phyloP scores from a whole-genome alignment of 2,888 invertebrate genomes.

The Mongoloraphidia duomilia region DNA sequence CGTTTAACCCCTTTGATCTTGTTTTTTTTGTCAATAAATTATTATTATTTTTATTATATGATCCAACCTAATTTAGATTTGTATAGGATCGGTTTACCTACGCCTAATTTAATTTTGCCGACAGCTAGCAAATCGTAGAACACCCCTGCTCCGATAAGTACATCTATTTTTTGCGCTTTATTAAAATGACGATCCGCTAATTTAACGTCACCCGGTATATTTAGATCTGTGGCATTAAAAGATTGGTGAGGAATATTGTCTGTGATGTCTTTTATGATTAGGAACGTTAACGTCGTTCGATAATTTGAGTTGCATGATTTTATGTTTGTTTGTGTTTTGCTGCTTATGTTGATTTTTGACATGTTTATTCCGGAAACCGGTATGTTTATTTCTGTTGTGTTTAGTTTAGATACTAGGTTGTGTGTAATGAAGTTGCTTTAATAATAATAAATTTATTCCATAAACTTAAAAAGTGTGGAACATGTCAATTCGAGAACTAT shows the following conservation, averaged over 20 bases:
- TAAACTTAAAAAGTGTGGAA: too few species aligned
- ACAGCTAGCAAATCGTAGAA: constrained; percentile 11
- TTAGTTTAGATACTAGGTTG: constrained; percentile 2
- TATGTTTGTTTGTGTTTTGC: constrained; percentile 5
- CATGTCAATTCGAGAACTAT: too few species aligned
- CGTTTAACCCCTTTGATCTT: too few species aligned
- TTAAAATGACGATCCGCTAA: constrained; percentile 13
- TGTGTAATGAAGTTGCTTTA: constrained; percentile 11
- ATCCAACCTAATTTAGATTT: constrained; percentile 14
- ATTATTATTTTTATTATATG: not conserved
- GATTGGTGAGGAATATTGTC: constrained; percentile 10
- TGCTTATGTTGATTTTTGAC: not conserved
- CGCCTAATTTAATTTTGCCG: constrained; percentile 5
- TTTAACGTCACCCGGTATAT: constrained; percentile 10
- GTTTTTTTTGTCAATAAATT: too few species aligned
- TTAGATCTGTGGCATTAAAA: constrained; percentile 7
- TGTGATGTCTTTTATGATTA: constrained; percentile 13
- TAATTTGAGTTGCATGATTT: constrained; percentile 8
- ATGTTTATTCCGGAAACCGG: not conserved
- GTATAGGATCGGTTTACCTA: constrained; percentile 4
- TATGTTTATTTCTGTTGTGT: constrained; percentile 5
- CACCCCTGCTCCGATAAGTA: constrained; percentile 13
- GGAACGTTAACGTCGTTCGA: constrained; percentile 7
- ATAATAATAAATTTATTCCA: too few species aligned
- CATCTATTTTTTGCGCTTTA: constrained; percentile 10